Percentiles rank a stretch among this genome's conserved stretches.
Conservation (phyloP, 2,888 invertebrate genomes). For the Agrotis ipsilon region DNA sequence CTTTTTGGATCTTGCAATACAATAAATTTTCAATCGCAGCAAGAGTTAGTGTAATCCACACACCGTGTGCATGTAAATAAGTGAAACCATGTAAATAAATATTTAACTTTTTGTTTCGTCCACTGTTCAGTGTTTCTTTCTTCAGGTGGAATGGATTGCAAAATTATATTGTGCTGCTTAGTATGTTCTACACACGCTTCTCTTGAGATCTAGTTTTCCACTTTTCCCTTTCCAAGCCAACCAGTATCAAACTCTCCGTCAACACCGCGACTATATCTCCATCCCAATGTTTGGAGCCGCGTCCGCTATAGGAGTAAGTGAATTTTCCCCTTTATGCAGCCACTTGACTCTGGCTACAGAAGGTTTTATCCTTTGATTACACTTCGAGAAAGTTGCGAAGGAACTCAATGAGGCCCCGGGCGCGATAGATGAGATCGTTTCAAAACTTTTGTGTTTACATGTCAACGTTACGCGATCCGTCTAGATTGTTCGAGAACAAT, state of each 20-base stretch:
- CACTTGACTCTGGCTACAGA: conserved; percentile 82
- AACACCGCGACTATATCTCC: conserved; percentile 61
- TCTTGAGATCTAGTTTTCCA: no score
- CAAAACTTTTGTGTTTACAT: conserved; percentile 74
- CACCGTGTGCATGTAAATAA: no score
- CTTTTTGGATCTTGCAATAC: no score
- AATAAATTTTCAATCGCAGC: no score
- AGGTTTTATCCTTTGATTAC: conserved; percentile 87
- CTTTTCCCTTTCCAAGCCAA: no score
- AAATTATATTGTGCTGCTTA: no score
- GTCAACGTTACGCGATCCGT: conserved; percentile 59
- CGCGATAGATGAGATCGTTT: conserved; percentile 78
- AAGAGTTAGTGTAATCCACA: no score
- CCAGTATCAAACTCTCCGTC: conserved; percentile 60
- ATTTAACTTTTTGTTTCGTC: no score
- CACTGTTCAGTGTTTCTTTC: no score
- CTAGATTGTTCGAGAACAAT: conserved; percentile 58
- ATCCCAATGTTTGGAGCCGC: conserved; percentile 84
- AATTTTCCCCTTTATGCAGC: conserved; percentile 87
- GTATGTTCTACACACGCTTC: no score
- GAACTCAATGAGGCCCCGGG: conserved; percentile 74
- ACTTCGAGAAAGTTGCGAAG: conserved; percentile 75
- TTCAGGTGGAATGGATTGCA: no score
- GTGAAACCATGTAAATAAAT: no score
- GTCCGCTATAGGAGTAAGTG: conserved; percentile 86